phyloP scores from a whole-genome alignment of 2,113 vertebrate genomes.

The Petrocephalus zakoni region DNA sequence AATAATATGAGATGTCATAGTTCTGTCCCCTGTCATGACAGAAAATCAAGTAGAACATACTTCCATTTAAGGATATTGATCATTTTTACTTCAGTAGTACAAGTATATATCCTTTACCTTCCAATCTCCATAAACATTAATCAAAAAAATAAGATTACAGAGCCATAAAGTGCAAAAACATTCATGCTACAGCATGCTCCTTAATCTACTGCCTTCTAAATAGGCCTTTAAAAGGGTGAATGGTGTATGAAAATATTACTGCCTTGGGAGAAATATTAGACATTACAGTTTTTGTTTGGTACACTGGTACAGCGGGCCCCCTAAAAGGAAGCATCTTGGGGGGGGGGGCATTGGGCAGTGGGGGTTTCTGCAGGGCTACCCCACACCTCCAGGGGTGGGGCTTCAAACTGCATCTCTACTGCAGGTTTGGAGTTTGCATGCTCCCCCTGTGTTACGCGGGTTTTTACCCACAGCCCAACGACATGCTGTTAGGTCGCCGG shows the following conservation, averaged over 20 bases:
- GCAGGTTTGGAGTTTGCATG: background rate
- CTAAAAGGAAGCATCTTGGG: too few relatives aligned
- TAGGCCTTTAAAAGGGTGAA: background rate
- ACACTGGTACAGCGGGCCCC: too few relatives aligned
- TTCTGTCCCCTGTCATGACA: background rate
- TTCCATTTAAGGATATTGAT: background rate
- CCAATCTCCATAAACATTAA: background rate
- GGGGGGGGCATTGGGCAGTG: background rate
- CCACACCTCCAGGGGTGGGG: background rate
- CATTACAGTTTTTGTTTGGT: background rate
- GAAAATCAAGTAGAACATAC: background rate
- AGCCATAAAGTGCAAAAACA: background rate
- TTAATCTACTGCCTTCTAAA: background rate
- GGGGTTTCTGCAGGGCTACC: background rate
- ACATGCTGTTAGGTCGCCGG: too few relatives aligned
- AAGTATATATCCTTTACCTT: background rate
- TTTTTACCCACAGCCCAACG: too few relatives aligned
- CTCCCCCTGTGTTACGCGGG: background rate
- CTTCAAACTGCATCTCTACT: background rate
- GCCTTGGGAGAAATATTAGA: background rate
- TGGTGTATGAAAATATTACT: background rate
- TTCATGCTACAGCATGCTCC: background rate
- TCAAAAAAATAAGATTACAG: background rate
- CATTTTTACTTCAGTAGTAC: background rate
- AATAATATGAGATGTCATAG: background rate